Conservation (phyloP, 2,888 invertebrate genomes). For the Deladenus siricidicola region DNA sequence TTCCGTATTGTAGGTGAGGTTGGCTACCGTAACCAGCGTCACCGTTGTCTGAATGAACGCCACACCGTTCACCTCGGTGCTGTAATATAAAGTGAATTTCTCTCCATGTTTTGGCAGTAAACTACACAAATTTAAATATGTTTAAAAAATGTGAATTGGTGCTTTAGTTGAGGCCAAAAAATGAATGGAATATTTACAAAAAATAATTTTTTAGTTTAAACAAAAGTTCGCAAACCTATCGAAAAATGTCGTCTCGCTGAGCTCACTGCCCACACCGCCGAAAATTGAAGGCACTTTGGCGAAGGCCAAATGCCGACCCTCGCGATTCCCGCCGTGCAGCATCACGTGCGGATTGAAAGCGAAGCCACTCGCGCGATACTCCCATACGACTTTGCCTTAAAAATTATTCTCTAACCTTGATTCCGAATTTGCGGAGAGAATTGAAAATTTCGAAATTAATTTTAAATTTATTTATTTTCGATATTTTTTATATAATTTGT, state of each 20-base stretch:
- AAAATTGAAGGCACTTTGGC: slow-evolving; percentile 15
- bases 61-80: slow-evolving; percentile 12
- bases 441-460: not conserved
- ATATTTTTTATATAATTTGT: no score
- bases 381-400: slow-evolving; percentile 19
- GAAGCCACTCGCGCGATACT: slow-evolving; percentile 8
- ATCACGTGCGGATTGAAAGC: slow-evolving; percentile 14
- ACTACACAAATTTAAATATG: no score
- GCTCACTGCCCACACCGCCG: slow-evolving; percentile 10
- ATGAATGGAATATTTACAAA: not conserved
- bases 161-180: no score
- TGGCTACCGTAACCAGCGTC: slow-evolving; percentile 13
- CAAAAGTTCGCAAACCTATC: no score
- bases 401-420: not conserved
- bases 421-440: not conserved
- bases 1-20: slow-evolving; percentile 11
- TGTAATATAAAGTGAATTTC: slow-evolving; percentile 1
- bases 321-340: slow-evolving; percentile 9
- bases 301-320: slow-evolving; percentile 7
- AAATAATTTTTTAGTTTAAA: not conserved
- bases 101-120: no score
- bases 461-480: no score
- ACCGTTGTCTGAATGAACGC: slow-evolving; percentile 20
- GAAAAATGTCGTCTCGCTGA: slow-evolving; percentile 15
- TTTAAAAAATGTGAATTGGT: no score